Evolutionary conservation across 2,888 invertebrate species (phyloP).

Genomic region (Cataglyphis rosenhaueri): DNA sequence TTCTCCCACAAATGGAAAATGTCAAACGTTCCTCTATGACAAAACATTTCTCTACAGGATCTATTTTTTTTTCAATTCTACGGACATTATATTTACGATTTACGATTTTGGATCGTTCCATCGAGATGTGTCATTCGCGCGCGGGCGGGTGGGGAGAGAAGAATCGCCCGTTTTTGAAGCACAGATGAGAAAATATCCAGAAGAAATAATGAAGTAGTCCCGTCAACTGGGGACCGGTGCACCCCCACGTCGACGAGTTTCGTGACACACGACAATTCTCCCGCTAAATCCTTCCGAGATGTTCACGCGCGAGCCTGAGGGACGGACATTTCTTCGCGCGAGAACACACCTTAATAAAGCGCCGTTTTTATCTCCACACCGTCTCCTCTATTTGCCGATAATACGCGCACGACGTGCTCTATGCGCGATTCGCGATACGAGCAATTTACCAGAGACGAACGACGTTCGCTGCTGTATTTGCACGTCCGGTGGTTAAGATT

Average conservation of each 20-base stretch:
- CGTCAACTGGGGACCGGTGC: slow-evolving; percentile 28
- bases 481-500: slow-evolving; percentile 24
- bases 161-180: slow-evolving; percentile 30
- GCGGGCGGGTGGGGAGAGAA: background rate
- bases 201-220: background rate
- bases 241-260: background rate
- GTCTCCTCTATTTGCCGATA: background rate
- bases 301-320: background rate
- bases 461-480: slow-evolving; percentile 17
- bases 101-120: slow-evolving; percentile 41
- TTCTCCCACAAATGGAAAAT: background rate
- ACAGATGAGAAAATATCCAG: slow-evolving; percentile 23
- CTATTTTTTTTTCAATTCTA: slow-evolving; percentile 22
- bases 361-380: slow-evolving; percentile 39
- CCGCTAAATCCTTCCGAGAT: background rate
- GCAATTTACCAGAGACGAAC: slow-evolving; percentile 30
- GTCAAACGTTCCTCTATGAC: background rate
- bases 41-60: slow-evolving; percentile 10
- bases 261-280: background rate
- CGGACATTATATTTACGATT: slow-evolving; percentile 34
- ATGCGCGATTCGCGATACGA: slow-evolving; percentile 14
- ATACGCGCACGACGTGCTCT: background rate
- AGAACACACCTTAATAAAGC: slow-evolving; percentile 39
- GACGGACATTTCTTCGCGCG: slow-evolving; percentile 20
- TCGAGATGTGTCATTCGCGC: slow-evolving; percentile 49